Base-by-base conservation (phyloP, 2,797 vertebrate genomes). In the Margarornis squamiger region DNA sequence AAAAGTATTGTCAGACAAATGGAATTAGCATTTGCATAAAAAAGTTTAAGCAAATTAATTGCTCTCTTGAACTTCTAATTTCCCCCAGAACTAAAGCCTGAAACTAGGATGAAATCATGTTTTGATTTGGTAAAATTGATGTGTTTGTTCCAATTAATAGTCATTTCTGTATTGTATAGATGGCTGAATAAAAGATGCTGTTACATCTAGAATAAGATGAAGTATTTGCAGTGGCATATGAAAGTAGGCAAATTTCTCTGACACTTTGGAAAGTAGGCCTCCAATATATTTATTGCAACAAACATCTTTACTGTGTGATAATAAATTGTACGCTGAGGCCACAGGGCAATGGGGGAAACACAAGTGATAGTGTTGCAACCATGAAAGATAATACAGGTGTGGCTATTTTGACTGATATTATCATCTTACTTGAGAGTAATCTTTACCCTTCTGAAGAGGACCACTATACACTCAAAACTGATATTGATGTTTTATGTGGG, bases 311-410 rank as follows among this genome's bases (percentile, higher is more conserved):
- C 9, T 49, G 13, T 22, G 19, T 43, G 17, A 55, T 63, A 36
- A 26, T 62, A 55, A 83, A 61, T 67, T 90, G 4, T 61, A 22
- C 1, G 2, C 21, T 17, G 23, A 83, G 10, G 17, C 24, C 12
- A 26, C 0, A 0, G 26, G 67, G 9, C 0, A 0, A n/a, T 32
- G 8, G 9, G 11, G 11, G 4, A 45, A 75, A 82, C 71, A 52
- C 34, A 81, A 74, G 8, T 34, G 45, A 23, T 43, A 48, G 14
- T 80, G 38, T 12, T 36, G 2, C 43, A 70, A 48, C 22, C 7
- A 15, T n/a, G 32, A 74, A 29, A 79, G 32, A 73, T 51, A 70
- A 59, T 52, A 48, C 3, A 71, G 8, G 7, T 43, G 39, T 17
- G 41, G 49, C 41, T 87, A 41, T 45, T 79, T 84, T 75, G 27